Percentiles rank a stretch among this genome's conserved stretches.
Conservation (phyloP, 2,113 vertebrate genomes). For the Antechinus flavipes region DNA sequence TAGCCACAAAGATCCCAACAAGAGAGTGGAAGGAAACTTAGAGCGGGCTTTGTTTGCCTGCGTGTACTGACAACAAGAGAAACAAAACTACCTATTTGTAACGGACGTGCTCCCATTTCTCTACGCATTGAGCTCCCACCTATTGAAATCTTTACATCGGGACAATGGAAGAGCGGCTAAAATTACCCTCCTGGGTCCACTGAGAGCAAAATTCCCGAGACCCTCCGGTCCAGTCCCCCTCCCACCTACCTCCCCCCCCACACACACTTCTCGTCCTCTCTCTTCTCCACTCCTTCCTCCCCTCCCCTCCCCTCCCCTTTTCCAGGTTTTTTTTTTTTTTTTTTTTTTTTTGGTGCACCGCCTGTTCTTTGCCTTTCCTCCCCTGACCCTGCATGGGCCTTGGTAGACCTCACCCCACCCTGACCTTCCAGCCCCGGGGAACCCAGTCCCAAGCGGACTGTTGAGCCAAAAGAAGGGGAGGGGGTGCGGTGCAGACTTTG, state of each 20-base stretch:
- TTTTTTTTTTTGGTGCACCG: neutral
- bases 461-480: neutral
- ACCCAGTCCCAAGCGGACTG: neutral
- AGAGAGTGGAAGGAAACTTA: conserved; percentile 91
- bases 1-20: conserved; percentile 87
- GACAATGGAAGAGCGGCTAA: conserved; percentile 82
- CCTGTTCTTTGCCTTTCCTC: conserved; percentile 51
- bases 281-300: neutral
- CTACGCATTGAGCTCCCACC: conserved; percentile 86
- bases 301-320: neutral
- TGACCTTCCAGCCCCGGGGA: neutral
- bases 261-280: neutral
- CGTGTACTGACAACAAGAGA: conserved; percentile 91
- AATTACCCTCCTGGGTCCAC: conserved; percentile 78
- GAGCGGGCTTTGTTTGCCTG: conserved; percentile 90
- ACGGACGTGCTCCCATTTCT: conserved; percentile 87
- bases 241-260: neutral
- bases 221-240: conserved; percentile 34
- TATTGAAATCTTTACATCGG: conserved; percentile 78
- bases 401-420: neutral
- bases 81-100: conserved; percentile 93
- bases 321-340: neutral
- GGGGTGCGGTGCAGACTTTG: neutral
- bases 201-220: conserved; percentile 51
- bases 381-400: neutral